A percentile compares a stretch with the other conserved stretches of the same genome.
Evolutionary conservation across 2,113 vertebrate species (phyloP).

Genomic region (Epinephelus lanceolatus): DNA sequence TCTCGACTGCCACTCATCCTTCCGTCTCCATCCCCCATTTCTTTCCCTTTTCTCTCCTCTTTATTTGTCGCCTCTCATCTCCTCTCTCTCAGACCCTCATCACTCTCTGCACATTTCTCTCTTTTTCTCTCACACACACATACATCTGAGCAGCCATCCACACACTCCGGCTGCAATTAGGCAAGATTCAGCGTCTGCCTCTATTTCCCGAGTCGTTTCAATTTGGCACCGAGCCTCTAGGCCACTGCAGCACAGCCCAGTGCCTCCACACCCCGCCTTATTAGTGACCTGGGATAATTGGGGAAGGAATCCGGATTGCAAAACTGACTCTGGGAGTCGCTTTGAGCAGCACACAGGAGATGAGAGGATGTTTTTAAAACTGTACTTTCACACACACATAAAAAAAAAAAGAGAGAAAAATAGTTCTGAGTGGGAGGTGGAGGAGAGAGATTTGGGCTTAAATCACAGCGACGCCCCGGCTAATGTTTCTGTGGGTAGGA

Average conservation of each 20-base stretch:
- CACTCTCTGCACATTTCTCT: conserved; percentile 36
- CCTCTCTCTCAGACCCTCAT: conserved; percentile 45
- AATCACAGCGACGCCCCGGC: conserved; percentile 56
- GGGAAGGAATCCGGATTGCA: conserved; percentile 63
- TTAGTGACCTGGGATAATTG: conserved; percentile 83
- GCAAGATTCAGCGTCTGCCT: conserved; percentile 69
- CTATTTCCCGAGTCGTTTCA: conserved; percentile 73
- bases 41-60: background rate
- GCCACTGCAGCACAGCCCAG: conserved; percentile 76
- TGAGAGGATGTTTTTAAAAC: conserved; percentile 72
- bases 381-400: conserved; percentile 15
- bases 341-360: conserved; percentile 53
- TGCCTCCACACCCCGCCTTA: conserved; percentile 75
- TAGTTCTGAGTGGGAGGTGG: conserved; percentile 22
- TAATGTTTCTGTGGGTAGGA: conserved; percentile 69
- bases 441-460: conserved; percentile 51
- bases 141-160: conserved; percentile 47
- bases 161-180: conserved; percentile 70
- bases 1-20: conserved; percentile 64
- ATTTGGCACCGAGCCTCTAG: conserved; percentile 76
- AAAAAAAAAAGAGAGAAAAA: conserved; percentile 1
- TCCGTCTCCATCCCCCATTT: conserved; percentile 43
- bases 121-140: background rate
- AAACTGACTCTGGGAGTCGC: conserved; percentile 51
- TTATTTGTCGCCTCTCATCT: conserved; percentile 60